These are phyloP conservation scores for Atrichornis clamosus DNA, from an alignment of 2,113 vertebrate species.

Conservation along the genomic window DNA sequence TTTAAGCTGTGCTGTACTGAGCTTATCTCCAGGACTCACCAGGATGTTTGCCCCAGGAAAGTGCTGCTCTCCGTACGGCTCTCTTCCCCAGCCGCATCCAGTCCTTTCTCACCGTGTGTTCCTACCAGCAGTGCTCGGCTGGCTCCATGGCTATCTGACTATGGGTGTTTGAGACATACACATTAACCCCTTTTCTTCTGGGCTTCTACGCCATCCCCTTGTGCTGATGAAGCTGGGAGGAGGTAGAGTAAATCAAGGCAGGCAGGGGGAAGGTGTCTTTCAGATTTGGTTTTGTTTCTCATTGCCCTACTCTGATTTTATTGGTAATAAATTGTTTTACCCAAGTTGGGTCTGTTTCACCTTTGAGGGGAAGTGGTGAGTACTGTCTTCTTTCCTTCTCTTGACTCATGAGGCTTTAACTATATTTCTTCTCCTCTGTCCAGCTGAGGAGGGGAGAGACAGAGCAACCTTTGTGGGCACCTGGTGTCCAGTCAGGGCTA, in stretches of 20 bases:
- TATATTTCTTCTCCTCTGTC: neutral
- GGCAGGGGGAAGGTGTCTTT: fast-evolving
- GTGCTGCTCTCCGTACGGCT: neutral
- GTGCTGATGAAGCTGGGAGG: neutral
- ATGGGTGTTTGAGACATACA: neutral
- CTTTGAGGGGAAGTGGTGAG: neutral
- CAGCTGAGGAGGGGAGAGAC: neutral
- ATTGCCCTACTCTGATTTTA: neutral
- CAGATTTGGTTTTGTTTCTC: neutral
- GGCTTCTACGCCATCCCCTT: neutral
- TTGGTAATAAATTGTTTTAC: neutral
- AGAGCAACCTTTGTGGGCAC: neutral
- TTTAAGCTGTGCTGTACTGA: neutral
- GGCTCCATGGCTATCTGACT: neutral
- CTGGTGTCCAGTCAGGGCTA: neutral
- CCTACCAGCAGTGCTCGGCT: neutral
- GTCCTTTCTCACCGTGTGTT: neutral
- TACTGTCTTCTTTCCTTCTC: neutral
- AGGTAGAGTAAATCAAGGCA: neutral
- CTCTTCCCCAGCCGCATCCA: neutral
- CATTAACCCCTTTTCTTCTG: neutral
- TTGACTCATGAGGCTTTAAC: neutral
- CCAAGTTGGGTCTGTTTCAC: neutral
- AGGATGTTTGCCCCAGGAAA: neutral
- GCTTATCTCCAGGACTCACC: neutral